phyloP scores from a whole-genome alignment of 2,797 vertebrate species.

The Cynodonichthys magdalenae region DNA sequence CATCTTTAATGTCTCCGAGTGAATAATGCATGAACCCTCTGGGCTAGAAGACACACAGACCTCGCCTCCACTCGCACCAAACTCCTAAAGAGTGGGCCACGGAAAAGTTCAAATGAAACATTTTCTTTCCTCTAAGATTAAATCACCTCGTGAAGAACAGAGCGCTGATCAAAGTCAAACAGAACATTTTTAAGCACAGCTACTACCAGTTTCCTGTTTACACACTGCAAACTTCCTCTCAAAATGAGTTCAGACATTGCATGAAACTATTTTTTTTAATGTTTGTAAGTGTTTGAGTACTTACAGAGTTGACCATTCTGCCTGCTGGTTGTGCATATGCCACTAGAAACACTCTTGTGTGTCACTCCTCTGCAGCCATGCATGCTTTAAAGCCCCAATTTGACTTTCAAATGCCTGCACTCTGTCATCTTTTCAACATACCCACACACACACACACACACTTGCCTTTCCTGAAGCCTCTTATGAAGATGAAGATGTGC shows the following conservation, averaged over 20 bases:
- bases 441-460: conserved; percentile 36
- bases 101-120: not conserved
- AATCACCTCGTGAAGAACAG: conserved; percentile 27
- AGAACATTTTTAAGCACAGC: conserved; percentile 18
- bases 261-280: conserved; percentile 1
- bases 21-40: conserved; percentile 79
- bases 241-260: conserved; percentile 6
- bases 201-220: conserved; percentile 63
- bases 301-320: conserved; percentile 12
- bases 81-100: conserved; percentile 10
- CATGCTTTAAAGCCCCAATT: conserved; percentile 60
- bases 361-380: conserved; percentile 38
- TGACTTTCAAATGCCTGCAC: conserved; percentile 70
- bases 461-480: conserved; percentile 19
- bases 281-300: conserved; percentile 4
- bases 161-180: conserved; percentile 29
- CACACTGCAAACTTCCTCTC: conserved; percentile 54
- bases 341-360: not conserved
- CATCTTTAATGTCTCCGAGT: conserved; percentile 82
- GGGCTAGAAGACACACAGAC: conserved; percentile 45
- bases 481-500: conserved; percentile 53
- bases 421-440: conserved; percentile 54
- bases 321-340: not conserved
- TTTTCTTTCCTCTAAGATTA: conserved; percentile 11
- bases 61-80: conserved; percentile 33